Base-by-base conservation (phyloP, 2,888 invertebrate species). In the Serrognathus titanus region DNA sequence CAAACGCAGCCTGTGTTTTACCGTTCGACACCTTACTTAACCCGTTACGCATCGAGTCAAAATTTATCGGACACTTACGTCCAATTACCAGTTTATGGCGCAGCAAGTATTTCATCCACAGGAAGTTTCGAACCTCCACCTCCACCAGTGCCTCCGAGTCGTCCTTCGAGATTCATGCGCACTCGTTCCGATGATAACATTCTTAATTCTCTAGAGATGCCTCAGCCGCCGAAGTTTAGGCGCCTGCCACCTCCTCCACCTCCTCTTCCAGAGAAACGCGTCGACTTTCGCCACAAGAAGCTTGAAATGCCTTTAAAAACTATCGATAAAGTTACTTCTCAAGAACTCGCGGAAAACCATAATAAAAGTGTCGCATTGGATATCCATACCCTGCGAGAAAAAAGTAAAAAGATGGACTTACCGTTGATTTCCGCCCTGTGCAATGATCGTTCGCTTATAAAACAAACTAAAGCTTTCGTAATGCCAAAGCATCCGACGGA, bases 391-490 rank as follows among this genome's bases (percentile, higher is more conserved):
- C 80, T 94, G 60, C 84, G 93, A 57, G 93, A 93, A 78, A 92
- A 93, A 79, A 93, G 92, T 78, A 89, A 89, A 74, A 90, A 93
- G 74, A 82, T 94, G 71, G 94, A 94, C 79, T 81, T 96, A 76
- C 96, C 96, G 13, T 81, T 97, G 59, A 94, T 96, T 72, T 91
- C 94, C 58, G 96, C 95, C 10, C 82, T 96, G 66, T 96, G 94
- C 81, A 96, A 95, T 75, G 96, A 96, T 78, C 86, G 91, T 57
- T 91, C 93, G 58, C 82, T 96, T 70, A 81, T 93, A 57, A 92
- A 92, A 78, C 93, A 93, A 78, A 93, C 92, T 50, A 92, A 92
- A 76, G 91, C 92, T 16, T 90, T 90, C 73, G 90, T 89, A 63
- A 84, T 88, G 81, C 88, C 90, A 52, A 89, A 89, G 75, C 84